Base-by-base conservation (phyloP, 2,113 vertebrate genomes). In the Corvus moneduloides region DNA sequence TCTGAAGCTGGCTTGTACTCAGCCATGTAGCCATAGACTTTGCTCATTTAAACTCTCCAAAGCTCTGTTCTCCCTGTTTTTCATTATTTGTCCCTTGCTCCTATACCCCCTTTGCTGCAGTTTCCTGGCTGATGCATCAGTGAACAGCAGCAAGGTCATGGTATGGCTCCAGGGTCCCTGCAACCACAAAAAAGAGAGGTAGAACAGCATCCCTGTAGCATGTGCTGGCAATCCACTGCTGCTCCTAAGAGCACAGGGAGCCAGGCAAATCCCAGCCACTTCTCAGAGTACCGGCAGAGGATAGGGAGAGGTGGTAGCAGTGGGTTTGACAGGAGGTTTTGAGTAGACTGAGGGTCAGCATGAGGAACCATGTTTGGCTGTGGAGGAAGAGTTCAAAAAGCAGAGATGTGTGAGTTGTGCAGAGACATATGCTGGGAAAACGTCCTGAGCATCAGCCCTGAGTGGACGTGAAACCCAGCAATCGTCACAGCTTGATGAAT, bases 161-260 rank as follows among this genome's bases (percentile, higher is more conserved):
- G 21, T 23, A 12, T 24, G n/a, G 58, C 44, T 67, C n/a, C 73
- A 75, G 48, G 6, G 9, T 26, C 48, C 49, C n/a, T 49, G 41
- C 1, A 22, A 72, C 6, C 51, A 39, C 1, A 1, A 21, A 3
- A 35, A 69, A 28, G 17, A 33, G 43, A 61, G 20, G 32, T 37
- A 49, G 46, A 35, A 11, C 46, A 55, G 35, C 59, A 83, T 41
- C 33, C 24, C 39, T 24, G 0, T 4, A 41, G 14, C 15, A 43
- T 0, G 0, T 37, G 20, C 13, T 71, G 56, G 48, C 32, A 63
- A 52, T 10, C 16, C 9, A 1, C n/a, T 62, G 58, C 55, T 73
- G 23, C n/a, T 79, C 28, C 37, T 24, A 0, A 3, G 46, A 67
- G 11, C 46, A 27, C 0, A 0, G 49, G 35, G 18, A 87, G 16